These are phyloP conservation scores for Ageneiosus marmoratus DNA, from an alignment of 2,113 vertebrate genomes.

Conservation along the genomic window DNA sequence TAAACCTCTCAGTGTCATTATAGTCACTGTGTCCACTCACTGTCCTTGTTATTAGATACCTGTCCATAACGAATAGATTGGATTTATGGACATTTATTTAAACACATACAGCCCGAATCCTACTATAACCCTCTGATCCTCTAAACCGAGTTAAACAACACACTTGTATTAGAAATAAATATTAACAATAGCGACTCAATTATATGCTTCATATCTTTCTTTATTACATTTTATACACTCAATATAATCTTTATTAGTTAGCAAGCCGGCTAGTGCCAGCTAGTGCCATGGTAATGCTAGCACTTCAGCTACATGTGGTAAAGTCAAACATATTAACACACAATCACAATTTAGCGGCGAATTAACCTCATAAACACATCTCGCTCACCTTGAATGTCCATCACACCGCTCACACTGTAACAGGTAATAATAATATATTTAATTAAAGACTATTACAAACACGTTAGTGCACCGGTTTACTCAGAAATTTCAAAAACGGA, in stretches of 20 bases:
- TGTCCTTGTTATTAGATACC: too few species aligned
- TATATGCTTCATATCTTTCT: too few species aligned
- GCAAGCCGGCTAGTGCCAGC: background rate
- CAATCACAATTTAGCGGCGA: background rate
- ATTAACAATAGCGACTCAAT: background rate
- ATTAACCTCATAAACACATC: background rate
- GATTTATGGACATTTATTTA: too few species aligned
- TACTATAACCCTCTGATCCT: too few species aligned
- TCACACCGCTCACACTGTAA: background rate
- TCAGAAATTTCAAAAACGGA: slow-evolving; percentile 46
- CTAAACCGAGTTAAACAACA: too few species aligned
- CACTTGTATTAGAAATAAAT: background rate
- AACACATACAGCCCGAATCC: too few species aligned
- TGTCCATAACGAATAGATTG: too few species aligned
- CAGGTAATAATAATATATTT: background rate
- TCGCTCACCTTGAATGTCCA: slow-evolving; percentile 7
- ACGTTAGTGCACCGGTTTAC: background rate
- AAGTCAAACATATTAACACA: background rate
- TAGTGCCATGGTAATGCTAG: background rate
- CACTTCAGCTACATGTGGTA: background rate
- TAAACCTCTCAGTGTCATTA: too few species aligned
- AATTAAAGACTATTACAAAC: background rate
- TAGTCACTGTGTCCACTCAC: too few species aligned
- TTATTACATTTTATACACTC: too few species aligned
- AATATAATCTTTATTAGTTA: background rate